phyloP scores from a whole-genome alignment of 2,797 vertebrate species.

The Bradypodion ventrale region DNA sequence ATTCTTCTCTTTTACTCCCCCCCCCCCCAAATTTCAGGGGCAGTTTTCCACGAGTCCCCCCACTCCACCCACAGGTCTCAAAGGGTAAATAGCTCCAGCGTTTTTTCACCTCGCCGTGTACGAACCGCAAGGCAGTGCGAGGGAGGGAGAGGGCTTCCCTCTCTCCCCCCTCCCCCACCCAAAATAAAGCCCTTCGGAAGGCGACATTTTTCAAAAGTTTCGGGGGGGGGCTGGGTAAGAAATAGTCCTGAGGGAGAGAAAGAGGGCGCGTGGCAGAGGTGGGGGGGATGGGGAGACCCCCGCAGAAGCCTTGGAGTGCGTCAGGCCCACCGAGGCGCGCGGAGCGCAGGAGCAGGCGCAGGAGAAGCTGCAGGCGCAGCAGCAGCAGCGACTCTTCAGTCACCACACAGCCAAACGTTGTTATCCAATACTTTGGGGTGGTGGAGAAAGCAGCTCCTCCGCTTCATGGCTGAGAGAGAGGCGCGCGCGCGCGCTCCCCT shows the following conservation, averaged over 20 bases:
- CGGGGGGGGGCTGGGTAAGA: no score
- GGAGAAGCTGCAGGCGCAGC: no score
- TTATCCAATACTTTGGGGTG: neutral
- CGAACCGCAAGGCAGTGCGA: constrained; percentile 54
- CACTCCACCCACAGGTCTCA: rapidly evolving
- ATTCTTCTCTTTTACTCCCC: no score
- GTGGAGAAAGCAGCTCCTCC: neutral
- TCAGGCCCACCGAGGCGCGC: constrained; percentile 12
- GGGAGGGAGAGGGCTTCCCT: constrained; percentile 31
- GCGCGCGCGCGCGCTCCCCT: neutral
- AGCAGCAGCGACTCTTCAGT: neutral
- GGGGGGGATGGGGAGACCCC: neutral
- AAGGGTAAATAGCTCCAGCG: neutral
- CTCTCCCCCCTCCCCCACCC: neutral
- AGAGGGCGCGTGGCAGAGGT: neutral
- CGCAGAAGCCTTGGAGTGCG: neutral
- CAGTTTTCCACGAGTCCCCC: neutral
- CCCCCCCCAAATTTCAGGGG: neutral
- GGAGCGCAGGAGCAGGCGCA: no score
- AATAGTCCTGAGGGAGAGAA: constrained; percentile 34
- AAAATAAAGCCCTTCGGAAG: constrained; percentile 22
- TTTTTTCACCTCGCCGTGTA: neutral
- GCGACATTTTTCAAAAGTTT: constrained; percentile 72
- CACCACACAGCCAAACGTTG: neutral
- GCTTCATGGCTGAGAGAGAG: neutral